Percentiles rank a stretch among this genome's conserved stretches.
phyloP scores from a whole-genome alignment of 1,140 invertebrate genomes.

The Aphelenchoides besseyi region DNA sequence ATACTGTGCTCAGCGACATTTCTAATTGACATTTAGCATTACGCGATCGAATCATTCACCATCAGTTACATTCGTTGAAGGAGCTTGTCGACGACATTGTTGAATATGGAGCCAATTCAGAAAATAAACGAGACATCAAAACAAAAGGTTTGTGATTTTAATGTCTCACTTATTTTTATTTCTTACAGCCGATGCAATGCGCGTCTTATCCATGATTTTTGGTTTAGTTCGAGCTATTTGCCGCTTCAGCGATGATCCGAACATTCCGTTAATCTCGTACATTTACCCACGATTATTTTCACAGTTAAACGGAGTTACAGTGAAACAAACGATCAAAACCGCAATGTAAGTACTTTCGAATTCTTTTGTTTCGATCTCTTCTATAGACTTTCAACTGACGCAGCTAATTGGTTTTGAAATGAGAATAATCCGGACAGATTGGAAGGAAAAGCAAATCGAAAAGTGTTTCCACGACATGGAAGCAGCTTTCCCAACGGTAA shows the following conservation, averaged over 20 bases:
- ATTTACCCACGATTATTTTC: conserved; percentile 48
- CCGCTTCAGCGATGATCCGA: conserved; percentile 32
- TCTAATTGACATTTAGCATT: conserved; percentile 49
- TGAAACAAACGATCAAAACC: conserved; percentile 13
- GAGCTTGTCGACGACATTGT: conserved; percentile 39
- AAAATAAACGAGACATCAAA: conserved; percentile 15
- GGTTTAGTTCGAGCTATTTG: conserved; percentile 51
- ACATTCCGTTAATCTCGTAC: conserved; percentile 36
- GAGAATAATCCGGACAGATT: conserved; percentile 36
- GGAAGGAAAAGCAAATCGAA: conserved; percentile 22
- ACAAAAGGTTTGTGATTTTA: conserved; percentile 17
- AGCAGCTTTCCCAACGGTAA: no score
- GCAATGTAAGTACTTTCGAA: not conserved
- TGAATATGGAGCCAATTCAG: conserved; percentile 16
- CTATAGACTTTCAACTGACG: conserved; percentile 51
- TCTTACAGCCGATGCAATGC: conserved; percentile 57
- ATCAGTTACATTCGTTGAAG: conserved; percentile 49
- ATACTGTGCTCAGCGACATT: conserved; percentile 57
- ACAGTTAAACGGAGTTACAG: not conserved
- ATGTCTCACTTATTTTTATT: conserved; percentile 4
- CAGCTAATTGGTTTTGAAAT: conserved; percentile 56
- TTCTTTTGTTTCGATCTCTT: conserved; percentile 11
- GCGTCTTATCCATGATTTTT: conserved; percentile 49
- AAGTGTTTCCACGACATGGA: conserved; percentile 50
- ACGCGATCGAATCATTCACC: conserved; percentile 48